These are phyloP conservation scores for Hylaeus volcanicus DNA, from an alignment of 1,140 invertebrate genomes.

Conservation along the genomic window DNA sequence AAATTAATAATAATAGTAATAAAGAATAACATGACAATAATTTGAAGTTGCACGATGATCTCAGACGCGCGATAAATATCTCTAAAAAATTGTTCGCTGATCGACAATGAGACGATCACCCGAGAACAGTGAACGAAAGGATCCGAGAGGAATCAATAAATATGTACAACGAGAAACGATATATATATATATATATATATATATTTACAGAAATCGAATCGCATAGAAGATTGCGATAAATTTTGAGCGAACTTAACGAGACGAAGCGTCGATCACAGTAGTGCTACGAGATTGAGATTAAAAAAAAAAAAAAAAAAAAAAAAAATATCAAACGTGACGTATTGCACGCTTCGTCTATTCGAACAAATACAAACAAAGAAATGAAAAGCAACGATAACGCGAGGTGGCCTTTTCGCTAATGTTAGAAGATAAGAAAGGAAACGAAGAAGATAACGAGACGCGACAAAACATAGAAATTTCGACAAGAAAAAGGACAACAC, in stretches of 20 bases:
- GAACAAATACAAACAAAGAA: not conserved
- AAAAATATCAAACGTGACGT: not conserved
- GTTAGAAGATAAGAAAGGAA: too few relatives aligned
- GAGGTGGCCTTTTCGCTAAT: too few relatives aligned
- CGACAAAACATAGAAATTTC: not conserved
- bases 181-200: constrained; percentile 53
- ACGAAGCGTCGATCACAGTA: constrained; percentile 3
- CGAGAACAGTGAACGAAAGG: constrained; percentile 16
- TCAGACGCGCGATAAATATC: constrained; percentile 42
- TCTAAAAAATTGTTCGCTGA: constrained; percentile 4
- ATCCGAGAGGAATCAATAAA: constrained; percentile 42
- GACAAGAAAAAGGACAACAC: not conserved
- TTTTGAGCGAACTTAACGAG: constrained; percentile 30
- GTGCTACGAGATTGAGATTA: not conserved
- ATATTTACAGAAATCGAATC: constrained; percentile 4
- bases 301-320: too few relatives aligned
- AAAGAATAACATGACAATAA: too few relatives aligned
- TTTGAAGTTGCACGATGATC: constrained; percentile 11
- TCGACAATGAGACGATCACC: constrained; percentile 4
- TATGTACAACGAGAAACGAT: constrained; percentile 58
- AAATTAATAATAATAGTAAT: not conserved
- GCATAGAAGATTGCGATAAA: constrained; percentile 6
- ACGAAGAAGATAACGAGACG: not conserved
- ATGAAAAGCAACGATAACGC: too few relatives aligned
- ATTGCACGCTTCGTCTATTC: constrained; percentile 27